Conservation (phyloP, 2,113 vertebrate genomes). For the Delphinapterus leucas region DNA sequence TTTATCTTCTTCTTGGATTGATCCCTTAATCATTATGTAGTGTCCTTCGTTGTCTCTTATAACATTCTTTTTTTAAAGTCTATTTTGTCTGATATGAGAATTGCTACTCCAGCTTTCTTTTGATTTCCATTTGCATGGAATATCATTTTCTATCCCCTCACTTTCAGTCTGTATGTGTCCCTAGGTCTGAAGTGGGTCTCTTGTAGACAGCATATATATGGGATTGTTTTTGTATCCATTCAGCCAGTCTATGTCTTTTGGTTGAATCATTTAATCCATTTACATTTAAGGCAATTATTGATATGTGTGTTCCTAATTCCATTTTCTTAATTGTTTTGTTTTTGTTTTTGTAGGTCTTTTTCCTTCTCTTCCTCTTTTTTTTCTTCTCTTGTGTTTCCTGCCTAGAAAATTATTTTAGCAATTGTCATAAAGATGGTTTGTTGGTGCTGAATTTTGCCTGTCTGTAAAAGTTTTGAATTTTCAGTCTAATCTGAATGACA, state of each 20-base stretch:
- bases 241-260: neutral
- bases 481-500: neutral
- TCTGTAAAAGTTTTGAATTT: neutral
- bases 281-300: neutral
- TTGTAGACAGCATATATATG: neutral
- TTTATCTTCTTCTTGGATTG: neutral
- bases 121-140: too few species aligned
- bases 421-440: neutral
- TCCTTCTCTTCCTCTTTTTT: too few species aligned
- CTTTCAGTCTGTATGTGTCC: too few species aligned
- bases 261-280: neutral
- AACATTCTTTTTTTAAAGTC: too few species aligned
- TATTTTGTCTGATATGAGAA: too few species aligned
- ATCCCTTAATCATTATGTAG: neutral
- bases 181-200: neutral
- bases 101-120: too few species aligned
- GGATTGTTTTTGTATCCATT: neutral
- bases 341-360: too few species aligned
- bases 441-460: neutral
- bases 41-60: too few species aligned
- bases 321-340: too few species aligned
- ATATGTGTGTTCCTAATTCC: neutral
- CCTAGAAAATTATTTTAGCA: neutral
- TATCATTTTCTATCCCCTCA: too few species aligned
- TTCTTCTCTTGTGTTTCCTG: neutral